Evolutionary conservation across 2,113 vertebrate species (phyloP).

Genomic region (Cyanoliseus patagonus): DNA sequence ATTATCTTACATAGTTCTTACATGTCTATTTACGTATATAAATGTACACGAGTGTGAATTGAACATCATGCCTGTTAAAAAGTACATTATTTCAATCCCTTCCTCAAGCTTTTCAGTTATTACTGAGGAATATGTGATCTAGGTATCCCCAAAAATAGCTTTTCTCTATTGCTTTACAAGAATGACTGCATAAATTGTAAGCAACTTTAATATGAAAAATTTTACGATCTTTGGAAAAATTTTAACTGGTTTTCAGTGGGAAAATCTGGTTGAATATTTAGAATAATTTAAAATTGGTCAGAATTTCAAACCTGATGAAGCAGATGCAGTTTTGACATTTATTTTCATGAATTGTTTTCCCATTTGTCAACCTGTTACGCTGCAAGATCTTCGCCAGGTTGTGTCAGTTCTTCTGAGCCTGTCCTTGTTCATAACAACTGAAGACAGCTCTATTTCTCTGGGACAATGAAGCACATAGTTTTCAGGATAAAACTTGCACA

Average conservation of each 20-base stretch:
- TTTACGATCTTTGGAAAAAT: not conserved
- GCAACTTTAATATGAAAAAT: not conserved
- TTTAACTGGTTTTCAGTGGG: not conserved
- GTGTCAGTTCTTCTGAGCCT: conserved; percentile 44
- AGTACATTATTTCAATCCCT: not conserved
- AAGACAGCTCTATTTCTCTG: conserved; percentile 60
- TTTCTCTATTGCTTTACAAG: not conserved
- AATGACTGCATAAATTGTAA: not conserved
- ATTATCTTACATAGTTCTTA: not conserved
- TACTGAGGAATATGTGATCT: not conserved
- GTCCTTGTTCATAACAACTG: conserved; percentile 6
- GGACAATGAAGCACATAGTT: conserved; percentile 65
- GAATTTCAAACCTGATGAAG: conserved; percentile 4
- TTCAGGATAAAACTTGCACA: conserved; percentile 63
- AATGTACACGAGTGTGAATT: not conserved
- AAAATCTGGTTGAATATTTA: not conserved
- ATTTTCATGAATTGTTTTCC: conserved; percentile 29
- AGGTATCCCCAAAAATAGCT: not conserved
- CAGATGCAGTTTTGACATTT: not conserved
- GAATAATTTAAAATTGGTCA: not conserved
- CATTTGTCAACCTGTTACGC: conserved; percentile 34
- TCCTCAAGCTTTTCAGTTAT: not conserved
- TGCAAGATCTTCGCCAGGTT: conserved; percentile 17
- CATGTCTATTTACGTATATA: not conserved
- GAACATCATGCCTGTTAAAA: not conserved